Base-by-base conservation (phyloP, 2,888 invertebrate genomes). In the Allacma fusca region DNA sequence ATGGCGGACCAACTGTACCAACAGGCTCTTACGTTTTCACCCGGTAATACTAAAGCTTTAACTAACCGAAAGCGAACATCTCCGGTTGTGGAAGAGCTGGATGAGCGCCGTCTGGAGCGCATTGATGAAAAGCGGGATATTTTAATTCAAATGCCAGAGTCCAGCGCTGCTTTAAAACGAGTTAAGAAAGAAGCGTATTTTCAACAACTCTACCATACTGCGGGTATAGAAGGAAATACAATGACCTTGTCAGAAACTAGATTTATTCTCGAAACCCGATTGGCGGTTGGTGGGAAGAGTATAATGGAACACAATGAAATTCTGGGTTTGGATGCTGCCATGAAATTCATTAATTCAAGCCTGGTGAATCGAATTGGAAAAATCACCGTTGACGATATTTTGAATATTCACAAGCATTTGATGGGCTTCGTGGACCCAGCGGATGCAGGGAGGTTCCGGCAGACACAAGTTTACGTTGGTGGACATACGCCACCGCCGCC, bases 301-400 rank as follows among this genome's bases (percentile, higher is more conserved):
- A 92, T 98, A 71, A 91, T 95, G 84, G 98, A 98, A 85, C 98
- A 98, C 86, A 98, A 98, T 89, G 98, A 98, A 89, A 95, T 98
- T 84, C 88, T 98, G 64, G 96, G 95, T 34, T 88, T 98, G 86
- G 97, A 98, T 87, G 91, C 95, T 26, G 98, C 98, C 0, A 92
- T 98, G 91, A 94, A 96, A 85, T 98, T 93, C 86, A 93, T 98
- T 69, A 90, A 90, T 84, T 87, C 86, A n/a, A 93, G 93, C 78
- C 88, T 94, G 80, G 89, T 94, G 65, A 92, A 81, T 65, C 79
- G 82, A n/a, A 83, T 95, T 81, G 91, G 95, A 78, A 90, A 90
- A 72, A 92, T 97, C 62, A 91, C 92, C 0, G 89, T 96, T 78
- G 91, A 92, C 59, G 97, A 98, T 86, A 94, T 98, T 81, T 87